phyloP scores from a whole-genome alignment of 2,113 vertebrate species.

The Pterophyllum scalare region DNA sequence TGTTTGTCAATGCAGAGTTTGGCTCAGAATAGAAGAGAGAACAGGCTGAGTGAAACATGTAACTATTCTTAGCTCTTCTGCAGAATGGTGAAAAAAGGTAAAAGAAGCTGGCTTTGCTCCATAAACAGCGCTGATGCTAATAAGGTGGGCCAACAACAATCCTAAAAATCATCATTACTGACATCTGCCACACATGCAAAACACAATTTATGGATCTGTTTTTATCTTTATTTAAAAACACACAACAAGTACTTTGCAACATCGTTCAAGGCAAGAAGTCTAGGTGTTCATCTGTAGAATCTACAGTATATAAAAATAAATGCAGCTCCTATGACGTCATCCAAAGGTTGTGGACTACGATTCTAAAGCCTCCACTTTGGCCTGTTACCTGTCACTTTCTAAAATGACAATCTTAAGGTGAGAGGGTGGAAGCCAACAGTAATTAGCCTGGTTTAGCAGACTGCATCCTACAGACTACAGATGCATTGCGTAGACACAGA shows the following conservation, averaged over 20 bases:
- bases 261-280: background rate
- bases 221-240: background rate
- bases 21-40: conserved; percentile 43
- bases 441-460: no score
- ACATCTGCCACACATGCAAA: background rate
- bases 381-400: background rate
- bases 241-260: background rate
- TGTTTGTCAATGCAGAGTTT: conserved; percentile 57
- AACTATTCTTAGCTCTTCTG: conserved; percentile 35
- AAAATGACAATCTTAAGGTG: background rate
- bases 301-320: background rate
- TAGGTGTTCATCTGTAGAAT: background rate
- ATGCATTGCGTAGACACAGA: no score
- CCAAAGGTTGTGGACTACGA: background rate
- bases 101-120: conserved; percentile 4
- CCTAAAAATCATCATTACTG: background rate
- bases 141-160: background rate
- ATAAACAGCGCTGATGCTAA: background rate
- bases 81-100: conserved; percentile 21
- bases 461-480: no score
- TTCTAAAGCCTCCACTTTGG: background rate
- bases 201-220: background rate
- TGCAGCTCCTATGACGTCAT: background rate
- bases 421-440: no score
- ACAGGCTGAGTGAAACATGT: conserved; percentile 23